Base-by-base conservation (phyloP, 2,113 vertebrate genomes). In the Pomatorhinus ruficollis region DNA sequence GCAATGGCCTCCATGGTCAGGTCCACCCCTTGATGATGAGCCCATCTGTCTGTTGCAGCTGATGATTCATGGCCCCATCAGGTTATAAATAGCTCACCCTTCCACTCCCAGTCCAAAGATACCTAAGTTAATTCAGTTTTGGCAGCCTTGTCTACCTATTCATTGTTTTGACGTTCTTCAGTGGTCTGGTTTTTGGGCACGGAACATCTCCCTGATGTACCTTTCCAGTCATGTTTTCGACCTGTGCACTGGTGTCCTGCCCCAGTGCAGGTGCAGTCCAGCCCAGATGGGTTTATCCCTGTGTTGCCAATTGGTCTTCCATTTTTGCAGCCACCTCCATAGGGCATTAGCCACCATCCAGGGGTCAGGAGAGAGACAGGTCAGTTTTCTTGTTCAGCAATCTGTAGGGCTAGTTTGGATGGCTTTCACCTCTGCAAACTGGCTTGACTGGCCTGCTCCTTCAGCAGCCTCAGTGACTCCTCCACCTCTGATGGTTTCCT, bases 381-480 rank as follows among this genome's bases (percentile, higher is more conserved):
- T 30, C 35, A 33, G 35, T 65, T 72, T 56, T 47, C n/a, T 35
- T 0, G 0, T 31, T 71, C 20, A 54, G 9, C 57, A 49, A 0
- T 35, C 16, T 30, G 13, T 22, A 25, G 9, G 30, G 42, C 40
- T 71, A 8, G 7, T 22, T 63, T 39, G 40, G 56, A 39, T 87
- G n/a, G 40, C 10, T 63, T 79, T 63, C 9, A 3, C 12, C 17
- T 87, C 30, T 63, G 47, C n/a, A 54, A 14, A 40, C 11, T 54
- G n/a, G 7, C 39, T 54, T 63, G n/a, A 54, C 5, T 63, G 0
- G 0, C n/a, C 28, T n/a, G 52, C 19, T 50, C 17, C 44, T 71
- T 88, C 25, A 42, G 56, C 40, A 40, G 40, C 21, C 35, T 64
- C 17, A 42, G 8, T 40, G 25, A 27, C 30, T 35, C 11, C 2